Evolutionary conservation across 2,888 invertebrate species (phyloP).

Genomic region (Elmis aenea): DNA sequence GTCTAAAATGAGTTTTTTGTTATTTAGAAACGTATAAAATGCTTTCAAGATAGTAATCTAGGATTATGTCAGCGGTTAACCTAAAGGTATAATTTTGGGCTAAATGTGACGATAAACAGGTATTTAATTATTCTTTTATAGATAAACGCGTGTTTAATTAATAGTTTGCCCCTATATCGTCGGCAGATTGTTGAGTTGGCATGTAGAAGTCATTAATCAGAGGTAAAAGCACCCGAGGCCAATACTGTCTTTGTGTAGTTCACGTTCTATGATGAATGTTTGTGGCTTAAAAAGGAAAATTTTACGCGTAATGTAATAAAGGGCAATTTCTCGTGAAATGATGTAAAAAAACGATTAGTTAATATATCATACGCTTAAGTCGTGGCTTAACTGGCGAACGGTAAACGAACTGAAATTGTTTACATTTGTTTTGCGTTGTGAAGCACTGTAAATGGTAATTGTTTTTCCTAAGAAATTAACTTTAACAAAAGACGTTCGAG

Average conservation of each 20-base stretch:
- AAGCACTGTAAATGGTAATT: too few species aligned
- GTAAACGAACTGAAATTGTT: too few species aligned
- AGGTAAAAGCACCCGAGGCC: conserved; percentile 29
- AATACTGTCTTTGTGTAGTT: conserved; percentile 33
- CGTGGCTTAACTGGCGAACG: too few species aligned
- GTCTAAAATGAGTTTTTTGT: too few species aligned
- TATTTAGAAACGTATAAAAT: conserved; percentile 5
- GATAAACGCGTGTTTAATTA: conserved; percentile 39
- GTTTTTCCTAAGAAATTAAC: too few species aligned
- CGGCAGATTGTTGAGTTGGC: conserved; percentile 39
- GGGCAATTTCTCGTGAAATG: conserved; percentile 16
- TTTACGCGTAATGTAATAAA: too few species aligned
- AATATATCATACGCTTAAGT: too few species aligned
- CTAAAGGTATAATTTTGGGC: conserved; percentile 18
- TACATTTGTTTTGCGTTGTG: too few species aligned
- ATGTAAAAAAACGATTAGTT: not conserved
- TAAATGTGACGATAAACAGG: conserved; percentile 33
- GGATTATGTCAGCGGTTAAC: conserved; percentile 16
- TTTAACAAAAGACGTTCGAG: too few species aligned
- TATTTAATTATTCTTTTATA: conserved; percentile 40
- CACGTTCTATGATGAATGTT: too few species aligned
- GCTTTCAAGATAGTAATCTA: conserved; percentile 9
- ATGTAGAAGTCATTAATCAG: conserved; percentile 39
- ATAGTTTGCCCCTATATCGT: conserved; percentile 36
- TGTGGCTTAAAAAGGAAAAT: too few species aligned